phyloP scores from a whole-genome alignment of 2,797 vertebrate genomes.

The Bovichtus diacanthus region DNA sequence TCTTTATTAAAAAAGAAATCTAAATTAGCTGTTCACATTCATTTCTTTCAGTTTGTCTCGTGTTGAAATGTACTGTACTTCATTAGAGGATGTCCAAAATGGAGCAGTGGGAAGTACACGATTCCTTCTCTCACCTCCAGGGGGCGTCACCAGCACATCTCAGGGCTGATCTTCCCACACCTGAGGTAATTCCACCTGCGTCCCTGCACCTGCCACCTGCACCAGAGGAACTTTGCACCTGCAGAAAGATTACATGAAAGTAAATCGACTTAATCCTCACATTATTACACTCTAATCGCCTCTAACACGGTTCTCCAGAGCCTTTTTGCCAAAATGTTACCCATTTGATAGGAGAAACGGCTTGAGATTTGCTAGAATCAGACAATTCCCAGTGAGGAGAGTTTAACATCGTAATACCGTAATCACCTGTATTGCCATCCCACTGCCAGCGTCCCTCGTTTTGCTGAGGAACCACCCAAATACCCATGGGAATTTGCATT shows the following conservation, averaged over 20 bases:
- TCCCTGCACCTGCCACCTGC: constrained; percentile 42
- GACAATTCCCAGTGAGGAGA: background rate
- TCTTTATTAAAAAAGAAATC: background rate
- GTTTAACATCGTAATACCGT: background rate
- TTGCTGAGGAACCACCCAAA: constrained; percentile 43
- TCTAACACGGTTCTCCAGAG: background rate
- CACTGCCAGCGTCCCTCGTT: background rate
- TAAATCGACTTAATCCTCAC: constrained; percentile 23
- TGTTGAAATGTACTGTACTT: background rate
- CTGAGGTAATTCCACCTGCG: constrained; percentile 49
- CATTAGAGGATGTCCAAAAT: constrained; percentile 13
- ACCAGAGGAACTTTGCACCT: constrained; percentile 17
- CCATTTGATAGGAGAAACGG: background rate
- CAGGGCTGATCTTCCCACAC: constrained; percentile 31
- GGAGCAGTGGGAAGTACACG: background rate
- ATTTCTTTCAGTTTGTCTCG: background rate
- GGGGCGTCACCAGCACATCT: constrained; percentile 50
- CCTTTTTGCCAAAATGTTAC: background rate
- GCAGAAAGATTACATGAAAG: constrained; percentile 35
- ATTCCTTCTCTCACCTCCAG: constrained; percentile 46
- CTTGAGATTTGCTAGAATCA: background rate
- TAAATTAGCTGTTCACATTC: background rate
- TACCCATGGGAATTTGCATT: constrained; percentile 37
- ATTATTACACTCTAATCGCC: constrained; percentile 19
- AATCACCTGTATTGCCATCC: background rate